A percentile compares a stretch with the other conserved stretches of the same genome.
Evolutionary conservation across 2,888 invertebrate species (phyloP).

Genomic region (Galeopsomyia nigrocyanea): DNA sequence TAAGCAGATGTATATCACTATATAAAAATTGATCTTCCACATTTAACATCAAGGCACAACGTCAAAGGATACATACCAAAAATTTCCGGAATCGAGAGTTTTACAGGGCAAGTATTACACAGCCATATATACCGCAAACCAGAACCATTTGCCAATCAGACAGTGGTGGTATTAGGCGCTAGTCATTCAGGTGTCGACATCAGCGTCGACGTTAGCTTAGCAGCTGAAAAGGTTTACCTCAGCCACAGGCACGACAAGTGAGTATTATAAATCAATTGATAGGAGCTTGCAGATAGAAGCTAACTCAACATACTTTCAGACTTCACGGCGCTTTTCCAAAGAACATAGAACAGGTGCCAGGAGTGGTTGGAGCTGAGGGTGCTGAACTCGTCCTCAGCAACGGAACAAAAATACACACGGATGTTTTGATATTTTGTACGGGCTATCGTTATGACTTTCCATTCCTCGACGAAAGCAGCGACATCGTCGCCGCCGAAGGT

Average conservation of each 20-base stretch:
- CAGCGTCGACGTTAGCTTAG: conserved; percentile 74
- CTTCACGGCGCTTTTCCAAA: conserved; percentile 70
- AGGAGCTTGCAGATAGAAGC: too few relatives aligned
- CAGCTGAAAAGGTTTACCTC: conserved; percentile 71
- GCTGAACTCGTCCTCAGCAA: conserved; percentile 75
- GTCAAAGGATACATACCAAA: conserved; percentile 69
- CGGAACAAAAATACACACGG: conserved; percentile 73
- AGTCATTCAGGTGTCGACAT: conserved; percentile 83
- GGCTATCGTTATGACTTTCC: conserved; percentile 82
- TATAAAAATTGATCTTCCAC: too few relatives aligned
- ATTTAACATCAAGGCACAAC: conserved; percentile 64
- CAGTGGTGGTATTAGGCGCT: conserved; percentile 79
- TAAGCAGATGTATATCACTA: too few relatives aligned
- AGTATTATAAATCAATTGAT: too few relatives aligned
- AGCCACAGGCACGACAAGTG: conserved; percentile 69
- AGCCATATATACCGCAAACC: conserved; percentile 82
- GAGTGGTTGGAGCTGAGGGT: conserved; percentile 70
- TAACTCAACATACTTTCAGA: conserved; percentile 43
- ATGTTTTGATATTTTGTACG: conserved; percentile 81
- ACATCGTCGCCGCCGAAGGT: conserved; percentile 69
- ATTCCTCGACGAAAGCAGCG: conserved; percentile 76
- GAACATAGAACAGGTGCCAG: conserved; percentile 72
- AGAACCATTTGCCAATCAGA: conserved; percentile 72
- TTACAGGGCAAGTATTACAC: conserved; percentile 76
- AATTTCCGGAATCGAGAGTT: conserved; percentile 69